Evolutionary conservation across 2,797 vertebrate genomes (phyloP).

Genomic region (Anguilla obscura): DNA sequence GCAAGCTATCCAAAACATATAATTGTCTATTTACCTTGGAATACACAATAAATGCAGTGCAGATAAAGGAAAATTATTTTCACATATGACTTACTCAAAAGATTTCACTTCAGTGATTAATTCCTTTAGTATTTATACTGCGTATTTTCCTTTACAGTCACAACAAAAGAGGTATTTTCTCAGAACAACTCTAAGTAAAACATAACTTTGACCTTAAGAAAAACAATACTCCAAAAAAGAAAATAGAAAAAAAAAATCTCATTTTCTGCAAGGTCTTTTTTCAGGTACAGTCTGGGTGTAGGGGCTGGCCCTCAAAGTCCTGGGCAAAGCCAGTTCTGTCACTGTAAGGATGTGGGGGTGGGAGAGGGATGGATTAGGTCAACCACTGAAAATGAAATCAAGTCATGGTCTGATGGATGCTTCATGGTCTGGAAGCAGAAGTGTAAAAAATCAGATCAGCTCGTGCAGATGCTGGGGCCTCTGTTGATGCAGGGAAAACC

Average conservation of each 20-base stretch:
- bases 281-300: conserved; percentile 8
- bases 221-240: neutral
- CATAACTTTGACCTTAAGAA: neutral
- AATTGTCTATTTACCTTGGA: conserved; percentile 26
- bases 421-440: conserved; percentile 36
- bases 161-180: conserved; percentile 19
- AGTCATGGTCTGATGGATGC: conserved; percentile 47
- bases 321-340: conserved; percentile 19
- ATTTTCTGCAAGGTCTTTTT: conserved; percentile 29
- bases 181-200: neutral
- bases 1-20: neutral
- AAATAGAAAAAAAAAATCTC: neutral
- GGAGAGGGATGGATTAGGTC: conserved; percentile 38
- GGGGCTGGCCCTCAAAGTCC: conserved; percentile 36
- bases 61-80: conserved; percentile 24
- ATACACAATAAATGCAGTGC: neutral
- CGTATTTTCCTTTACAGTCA: conserved; percentile 34
- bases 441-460: conserved; percentile 37
- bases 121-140: conserved; percentile 30
- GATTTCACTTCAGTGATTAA: conserved; percentile 44
- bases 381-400: conserved; percentile 39
- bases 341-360: conserved; percentile 17
- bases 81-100: conserved; percentile 26
- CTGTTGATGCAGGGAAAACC: neutral
- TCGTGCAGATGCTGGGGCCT: conserved; percentile 15